phyloP scores from a whole-genome alignment of 1,140 invertebrate genomes.

The Drosophila orena region DNA sequence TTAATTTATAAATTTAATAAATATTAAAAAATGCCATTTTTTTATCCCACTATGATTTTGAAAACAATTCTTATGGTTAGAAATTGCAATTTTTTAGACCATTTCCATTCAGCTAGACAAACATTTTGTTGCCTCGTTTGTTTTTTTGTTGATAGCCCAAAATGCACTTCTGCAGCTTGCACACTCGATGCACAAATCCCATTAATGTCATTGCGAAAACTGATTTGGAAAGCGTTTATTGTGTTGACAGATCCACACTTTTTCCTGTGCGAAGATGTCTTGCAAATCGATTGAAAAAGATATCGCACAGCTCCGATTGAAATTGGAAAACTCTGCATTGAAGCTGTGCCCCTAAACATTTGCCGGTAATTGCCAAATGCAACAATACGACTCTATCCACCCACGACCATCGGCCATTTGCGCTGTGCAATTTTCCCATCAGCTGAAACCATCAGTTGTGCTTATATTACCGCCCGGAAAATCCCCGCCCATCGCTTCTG shows the following conservation, averaged over 20 bases:
- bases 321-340: slow-evolving; percentile 55
- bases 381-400: slow-evolving; percentile 28
- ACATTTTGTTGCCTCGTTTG: not conserved
- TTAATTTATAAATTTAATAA: too few relatives aligned
- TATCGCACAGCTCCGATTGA: slow-evolving; percentile 6
- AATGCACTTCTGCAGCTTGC: not conserved
- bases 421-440: slow-evolving; percentile 55
- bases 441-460: slow-evolving; percentile 75
- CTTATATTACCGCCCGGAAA: slow-evolving; percentile 32
- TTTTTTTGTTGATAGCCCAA: too few relatives aligned
- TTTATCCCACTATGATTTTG: too few relatives aligned
- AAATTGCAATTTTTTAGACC: not conserved
- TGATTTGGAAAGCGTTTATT: slow-evolving; percentile 10
- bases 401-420: slow-evolving; percentile 5
- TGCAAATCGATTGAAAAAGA: slow-evolving; percentile 52
- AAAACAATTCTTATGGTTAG: too few relatives aligned
- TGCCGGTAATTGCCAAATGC: slow-evolving; percentile 65
- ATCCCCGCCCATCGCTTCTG: slow-evolving; percentile 42
- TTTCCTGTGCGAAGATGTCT: slow-evolving; percentile 51
- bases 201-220: slow-evolving; percentile 12
- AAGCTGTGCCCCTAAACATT: slow-evolving; percentile 52
- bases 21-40: too few relatives aligned
- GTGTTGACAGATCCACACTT: slow-evolving; percentile 10
- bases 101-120: not conserved
- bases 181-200: not conserved